Evolutionary conservation across 1,140 invertebrate genomes (phyloP).

Genomic region (Callitettix versicolor): DNA sequence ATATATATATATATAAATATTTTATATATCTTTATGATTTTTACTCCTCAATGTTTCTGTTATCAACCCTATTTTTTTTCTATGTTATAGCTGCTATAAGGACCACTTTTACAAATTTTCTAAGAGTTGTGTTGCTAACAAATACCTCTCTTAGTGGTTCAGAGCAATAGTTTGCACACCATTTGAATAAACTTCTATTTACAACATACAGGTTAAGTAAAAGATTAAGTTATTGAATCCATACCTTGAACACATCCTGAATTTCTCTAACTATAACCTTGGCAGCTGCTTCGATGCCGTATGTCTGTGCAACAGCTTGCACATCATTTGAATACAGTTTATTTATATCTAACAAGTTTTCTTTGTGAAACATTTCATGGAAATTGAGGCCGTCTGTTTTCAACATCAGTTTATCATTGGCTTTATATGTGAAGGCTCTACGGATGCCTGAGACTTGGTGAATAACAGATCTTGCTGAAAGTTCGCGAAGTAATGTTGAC

Average conservation of each 20-base stretch:
- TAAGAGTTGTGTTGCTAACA: too few species aligned
- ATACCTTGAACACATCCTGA: slow-evolving; percentile 36
- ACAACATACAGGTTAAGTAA: too few species aligned
- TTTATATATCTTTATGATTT: too few species aligned
- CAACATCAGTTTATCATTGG: slow-evolving; percentile 45
- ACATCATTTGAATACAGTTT: slow-evolving; percentile 90
- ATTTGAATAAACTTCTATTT: too few species aligned
- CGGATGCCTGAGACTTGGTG: slow-evolving; percentile 72
- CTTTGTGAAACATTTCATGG: slow-evolving; percentile 73
- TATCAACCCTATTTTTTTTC: too few species aligned
- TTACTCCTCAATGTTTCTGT: too few species aligned
- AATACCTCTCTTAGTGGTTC: too few species aligned
- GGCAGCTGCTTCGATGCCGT: slow-evolving; percentile 93
- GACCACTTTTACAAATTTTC: too few species aligned
- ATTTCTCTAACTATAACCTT: slow-evolving; percentile 64
- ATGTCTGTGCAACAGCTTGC: slow-evolving; percentile 75
- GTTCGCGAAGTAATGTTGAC: slow-evolving; percentile 59
- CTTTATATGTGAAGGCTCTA: slow-evolving; percentile 65
- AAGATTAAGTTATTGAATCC: too few species aligned
- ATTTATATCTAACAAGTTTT: slow-evolving; percentile 72
- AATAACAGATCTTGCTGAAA: slow-evolving; percentile 47
- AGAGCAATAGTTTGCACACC: too few species aligned
- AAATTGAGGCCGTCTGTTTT: slow-evolving; percentile 96
- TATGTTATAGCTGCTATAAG: too few species aligned
- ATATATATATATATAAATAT: too few species aligned